Evolutionary conservation across 2,888 invertebrate species (phyloP).

Genomic region (Chymomyza procnemis): DNA sequence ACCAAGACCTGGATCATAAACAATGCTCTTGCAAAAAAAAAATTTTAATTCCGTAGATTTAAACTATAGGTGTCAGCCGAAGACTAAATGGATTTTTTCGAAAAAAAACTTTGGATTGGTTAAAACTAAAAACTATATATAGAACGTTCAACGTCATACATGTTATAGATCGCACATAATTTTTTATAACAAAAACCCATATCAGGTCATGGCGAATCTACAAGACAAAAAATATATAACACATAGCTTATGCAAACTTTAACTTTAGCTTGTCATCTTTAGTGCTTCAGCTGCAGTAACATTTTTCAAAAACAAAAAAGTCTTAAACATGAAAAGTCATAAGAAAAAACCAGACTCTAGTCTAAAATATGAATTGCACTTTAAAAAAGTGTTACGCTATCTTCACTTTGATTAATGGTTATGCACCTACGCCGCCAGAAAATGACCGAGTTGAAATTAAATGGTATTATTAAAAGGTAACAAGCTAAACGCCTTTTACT

Average conservation of each 20-base stretch:
- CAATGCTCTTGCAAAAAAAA: no score
- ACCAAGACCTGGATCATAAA: no score
- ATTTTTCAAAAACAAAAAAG: constrained; percentile 55
- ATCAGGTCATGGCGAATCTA: no score
- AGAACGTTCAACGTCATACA: no score
- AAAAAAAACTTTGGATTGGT: no score
- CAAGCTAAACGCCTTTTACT: constrained; percentile 73
- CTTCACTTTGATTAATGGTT: constrained; percentile 66
- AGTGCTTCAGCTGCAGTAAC: neutral
- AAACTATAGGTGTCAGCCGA: no score
- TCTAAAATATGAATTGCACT: constrained; percentile 67
- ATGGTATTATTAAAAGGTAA: constrained; percentile 68
- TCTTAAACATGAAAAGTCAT: constrained; percentile 53
- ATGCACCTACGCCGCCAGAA: constrained; percentile 59
- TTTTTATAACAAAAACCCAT: no score
- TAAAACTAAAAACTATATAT: no score
- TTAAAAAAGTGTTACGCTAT: constrained; percentile 43
- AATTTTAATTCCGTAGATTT: no score
- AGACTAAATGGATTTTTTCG: no score
- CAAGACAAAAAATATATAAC: no score
- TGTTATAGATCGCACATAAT: no score
- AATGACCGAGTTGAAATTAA: constrained; percentile 2
- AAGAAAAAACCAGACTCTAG: constrained; percentile 5
- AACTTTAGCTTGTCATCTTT: neutral
- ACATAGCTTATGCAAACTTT: constrained; percentile 3